These are phyloP conservation scores for Ceratitis capitata DNA, from an alignment of 1,140 invertebrate species.

Conservation along the genomic window DNA sequence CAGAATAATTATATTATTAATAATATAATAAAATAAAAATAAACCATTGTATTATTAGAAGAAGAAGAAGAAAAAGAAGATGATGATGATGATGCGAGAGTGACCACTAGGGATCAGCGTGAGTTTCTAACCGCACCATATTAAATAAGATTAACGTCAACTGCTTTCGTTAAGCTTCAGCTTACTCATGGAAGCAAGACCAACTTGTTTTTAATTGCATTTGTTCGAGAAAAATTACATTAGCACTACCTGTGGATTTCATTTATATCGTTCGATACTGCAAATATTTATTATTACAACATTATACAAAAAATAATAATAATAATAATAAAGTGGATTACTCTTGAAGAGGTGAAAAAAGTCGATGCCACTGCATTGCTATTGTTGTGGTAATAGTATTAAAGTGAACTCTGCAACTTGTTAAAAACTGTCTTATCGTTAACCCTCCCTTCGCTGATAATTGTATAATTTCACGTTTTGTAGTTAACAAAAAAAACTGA, in stretches of 20 bases:
- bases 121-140: background rate
- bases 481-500: background rate
- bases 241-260: background rate
- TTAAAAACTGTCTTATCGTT: background rate
- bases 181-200: background rate
- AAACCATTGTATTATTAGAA: slow-evolving; percentile 33
- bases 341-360: no score
- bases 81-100: background rate
- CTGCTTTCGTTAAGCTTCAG: background rate
- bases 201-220: background rate
- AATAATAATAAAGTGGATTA: no score
- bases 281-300: no score
- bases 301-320: no score
- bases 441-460: background rate
- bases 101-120: background rate
- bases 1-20: slow-evolving; percentile 38
- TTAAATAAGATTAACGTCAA: background rate
- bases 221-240: background rate
- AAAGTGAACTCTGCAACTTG: background rate
- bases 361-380: no score
- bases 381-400: no score
- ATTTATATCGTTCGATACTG: background rate
- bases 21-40: slow-evolving; percentile 38
- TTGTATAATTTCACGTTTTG: background rate
- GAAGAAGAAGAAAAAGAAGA: background rate